Conservation (phyloP, 2,113 vertebrate genomes). For the Chaetorhynchus papuensis region DNA sequence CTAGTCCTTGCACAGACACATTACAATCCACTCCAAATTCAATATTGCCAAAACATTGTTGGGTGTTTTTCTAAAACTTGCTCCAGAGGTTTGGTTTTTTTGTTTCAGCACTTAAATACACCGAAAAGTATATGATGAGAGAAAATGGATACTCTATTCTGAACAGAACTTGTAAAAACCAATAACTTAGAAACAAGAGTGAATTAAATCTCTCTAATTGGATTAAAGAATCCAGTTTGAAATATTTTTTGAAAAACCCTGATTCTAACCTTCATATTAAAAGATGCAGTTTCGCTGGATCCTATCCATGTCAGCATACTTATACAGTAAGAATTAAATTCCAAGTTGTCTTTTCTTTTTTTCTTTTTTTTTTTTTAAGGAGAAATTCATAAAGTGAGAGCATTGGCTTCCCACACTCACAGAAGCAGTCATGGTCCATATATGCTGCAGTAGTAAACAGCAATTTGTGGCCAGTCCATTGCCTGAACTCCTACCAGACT, state of each 20-base stretch:
- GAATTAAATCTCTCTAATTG: neutral
- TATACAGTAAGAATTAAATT: neutral
- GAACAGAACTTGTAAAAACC: conserved; percentile 23
- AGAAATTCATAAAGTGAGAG: neutral
- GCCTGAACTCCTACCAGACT: neutral
- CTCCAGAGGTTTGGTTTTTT: neutral
- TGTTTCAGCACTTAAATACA: conserved; percentile 49
- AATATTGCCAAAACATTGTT: conserved; percentile 24
- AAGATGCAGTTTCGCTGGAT: neutral
- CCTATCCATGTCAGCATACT: conserved; percentile 18
- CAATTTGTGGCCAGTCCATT: neutral
- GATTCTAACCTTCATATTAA: conserved; percentile 20
- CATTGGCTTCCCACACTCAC: neutral
- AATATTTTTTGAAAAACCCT: neutral
- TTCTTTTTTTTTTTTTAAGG: neutral
- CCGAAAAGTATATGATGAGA: conserved; percentile 25
- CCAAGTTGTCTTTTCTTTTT: neutral
- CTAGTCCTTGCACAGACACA: conserved; percentile 39
- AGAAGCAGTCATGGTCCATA: conserved; percentile 5
- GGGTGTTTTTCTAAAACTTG: neutral
- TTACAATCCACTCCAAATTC: conserved; percentile 60
- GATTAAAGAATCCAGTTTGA: neutral
- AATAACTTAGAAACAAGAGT: conserved; percentile 2
- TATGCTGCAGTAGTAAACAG: neutral
- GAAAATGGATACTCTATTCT: conserved; percentile 18